phyloP scores from a whole-genome alignment of 2,113 vertebrate species.

The Takifugu bimaculatus region DNA sequence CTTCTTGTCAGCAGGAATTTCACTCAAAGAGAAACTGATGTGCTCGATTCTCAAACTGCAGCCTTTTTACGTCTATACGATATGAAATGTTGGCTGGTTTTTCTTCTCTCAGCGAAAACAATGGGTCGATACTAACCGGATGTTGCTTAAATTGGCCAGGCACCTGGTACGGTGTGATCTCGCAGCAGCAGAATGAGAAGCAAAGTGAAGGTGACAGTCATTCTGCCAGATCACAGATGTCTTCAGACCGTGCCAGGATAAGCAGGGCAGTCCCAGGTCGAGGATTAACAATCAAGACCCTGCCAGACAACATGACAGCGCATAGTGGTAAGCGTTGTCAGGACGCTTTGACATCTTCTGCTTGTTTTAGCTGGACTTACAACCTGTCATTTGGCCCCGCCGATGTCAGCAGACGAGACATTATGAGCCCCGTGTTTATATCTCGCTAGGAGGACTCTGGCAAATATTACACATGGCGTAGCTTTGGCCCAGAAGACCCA shows the following conservation, averaged over 20 bases:
- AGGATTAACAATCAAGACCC: constrained; percentile 80
- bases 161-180: constrained; percentile 12
- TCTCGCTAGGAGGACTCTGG: constrained; percentile 80
- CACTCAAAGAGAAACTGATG: no score
- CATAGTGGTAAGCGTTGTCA: constrained; percentile 78
- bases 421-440: constrained; percentile 11
- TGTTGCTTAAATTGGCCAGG: constrained; percentile 34
- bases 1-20: constrained; percentile 23
- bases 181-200: constrained; percentile 12
- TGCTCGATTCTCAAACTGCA: constrained; percentile 4
- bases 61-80: neutral
- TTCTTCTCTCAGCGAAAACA: no score
- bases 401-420: neutral
- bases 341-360: constrained; percentile 18
- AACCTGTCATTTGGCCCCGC: constrained; percentile 44
- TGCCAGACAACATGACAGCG: constrained; percentile 79
- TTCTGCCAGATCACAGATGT: constrained; percentile 32
- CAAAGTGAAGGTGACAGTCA: constrained; percentile 7
- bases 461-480: constrained; percentile 83
- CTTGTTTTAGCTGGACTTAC: constrained; percentile 50
- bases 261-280: constrained; percentile 76
- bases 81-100: no score
- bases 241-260: constrained; percentile 41
- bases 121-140: constrained; percentile 6
- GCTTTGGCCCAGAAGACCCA: constrained; percentile 73